A percentile compares a stretch with the other conserved stretches of the same genome.
Evolutionary conservation across 2,888 invertebrate genomes (phyloP).

Genomic region (Drosophila paracracens): DNA sequence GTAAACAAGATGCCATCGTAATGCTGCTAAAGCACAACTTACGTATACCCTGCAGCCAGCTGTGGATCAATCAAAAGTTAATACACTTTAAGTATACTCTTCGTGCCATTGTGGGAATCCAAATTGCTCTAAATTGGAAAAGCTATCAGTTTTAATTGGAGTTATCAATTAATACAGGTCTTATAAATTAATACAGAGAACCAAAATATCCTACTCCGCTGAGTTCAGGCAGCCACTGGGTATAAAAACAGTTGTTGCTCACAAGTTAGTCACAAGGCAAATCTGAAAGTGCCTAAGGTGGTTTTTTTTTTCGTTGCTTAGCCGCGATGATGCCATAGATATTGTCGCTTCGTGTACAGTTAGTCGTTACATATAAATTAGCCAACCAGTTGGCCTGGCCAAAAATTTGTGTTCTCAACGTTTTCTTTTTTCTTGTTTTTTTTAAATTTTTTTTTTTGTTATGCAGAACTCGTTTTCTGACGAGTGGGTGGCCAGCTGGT

Average conservation of each 20-base stretch:
- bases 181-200: neutral
- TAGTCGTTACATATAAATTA: conserved; percentile 79
- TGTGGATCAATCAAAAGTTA: neutral
- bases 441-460: conserved; percentile 2
- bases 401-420: conserved; percentile 41
- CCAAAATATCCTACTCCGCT: too few species aligned
- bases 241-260: conserved; percentile 36
- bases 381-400: conserved; percentile 57
- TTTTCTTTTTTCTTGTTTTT: conserved; percentile 1
- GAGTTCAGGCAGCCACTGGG: neutral
- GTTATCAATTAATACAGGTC: neutral
- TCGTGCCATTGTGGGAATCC: neutral
- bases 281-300: conserved; percentile 43
- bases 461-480: conserved; percentile 58
- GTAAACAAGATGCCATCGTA: conserved; percentile 14
- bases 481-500: conserved; percentile 73
- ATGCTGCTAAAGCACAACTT: neutral
- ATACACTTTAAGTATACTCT: neutral
- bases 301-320: conserved; percentile 10
- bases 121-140: neutral
- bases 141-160: neutral
- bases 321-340: conserved; percentile 67
- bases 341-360: conserved; percentile 80
- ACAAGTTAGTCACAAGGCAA: conserved; percentile 31
- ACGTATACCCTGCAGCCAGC: conserved; percentile 23